Base-by-base conservation (phyloP, 2,888 invertebrate genomes). In the Leptopilina drosophilae region DNA sequence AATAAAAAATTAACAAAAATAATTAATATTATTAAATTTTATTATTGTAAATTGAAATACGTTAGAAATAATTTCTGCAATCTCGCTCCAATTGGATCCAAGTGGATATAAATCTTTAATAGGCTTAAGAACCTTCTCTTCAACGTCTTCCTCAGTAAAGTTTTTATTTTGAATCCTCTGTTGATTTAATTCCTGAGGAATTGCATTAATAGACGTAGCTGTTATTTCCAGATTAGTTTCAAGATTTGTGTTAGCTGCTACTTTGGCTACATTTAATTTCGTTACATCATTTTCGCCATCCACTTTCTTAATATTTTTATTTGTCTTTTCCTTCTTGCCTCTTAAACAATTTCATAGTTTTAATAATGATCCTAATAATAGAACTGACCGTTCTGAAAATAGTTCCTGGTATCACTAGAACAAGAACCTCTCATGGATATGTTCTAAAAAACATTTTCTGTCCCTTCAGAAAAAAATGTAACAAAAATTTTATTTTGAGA, bases 21-120 rank as follows among this genome's bases (percentile, higher is more conserved):
- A 7, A 42, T 42, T 7, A 42, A 42, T 42, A 42, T 33, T 33
- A 33, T 33, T 33, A 8, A 8, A 1, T 7, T 42, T 42, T 5
- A 42, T 42, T 42, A 8, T 42, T 42, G 42, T 6, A 42, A 42
- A 42, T 64, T 67, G 5, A 59, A 69, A 56, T 88, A 95, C 95
- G 90, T 93, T 94, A 83, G 94, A 94, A 83, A 96, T 93, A 5
- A 94, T 88, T 75, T 96, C 95, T 0, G 94, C 95, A 78, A 96
- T 92, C 83, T 95, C 94, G 85, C 93, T 93, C 92, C 94, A 94
- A 83, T 96, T 96, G 0, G 93, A 90, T 0, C 88, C 87, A 14
- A 62, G 5, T 11, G 89, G 86, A 85, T 90, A 91, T 64, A 91
- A 85, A 77, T 88, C 84, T 6, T 86, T 87, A 7, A 92, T 80